Conservation (phyloP, 2,797 vertebrate genomes). For the Pseudotriccus pelzelni region DNA sequence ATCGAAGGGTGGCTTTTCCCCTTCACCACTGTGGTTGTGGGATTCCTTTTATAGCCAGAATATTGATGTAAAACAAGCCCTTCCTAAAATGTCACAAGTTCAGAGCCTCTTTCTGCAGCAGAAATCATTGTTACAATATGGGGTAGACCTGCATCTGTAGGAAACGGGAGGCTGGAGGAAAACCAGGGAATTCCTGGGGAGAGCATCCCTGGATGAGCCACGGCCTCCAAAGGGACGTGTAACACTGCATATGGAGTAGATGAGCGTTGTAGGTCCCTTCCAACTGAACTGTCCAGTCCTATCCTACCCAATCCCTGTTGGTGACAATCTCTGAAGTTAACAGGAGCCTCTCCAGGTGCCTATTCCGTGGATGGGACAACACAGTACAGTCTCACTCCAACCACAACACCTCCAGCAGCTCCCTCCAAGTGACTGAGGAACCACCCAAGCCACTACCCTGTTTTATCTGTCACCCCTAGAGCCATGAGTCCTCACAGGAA, state of each 20-base stretch:
- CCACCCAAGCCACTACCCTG: neutral
- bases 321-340: neutral
- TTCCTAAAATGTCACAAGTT: neutral
- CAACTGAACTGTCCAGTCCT: accelerated
- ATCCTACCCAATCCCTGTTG: neutral
- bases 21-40: neutral
- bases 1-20: neutral
- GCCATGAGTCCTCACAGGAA: neutral
- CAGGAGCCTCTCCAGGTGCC: neutral
- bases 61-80: neutral
- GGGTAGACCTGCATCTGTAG: accelerated
- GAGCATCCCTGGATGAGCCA: neutral
- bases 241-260: neutral
- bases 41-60: slow-evolving; percentile 4
- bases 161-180: neutral
- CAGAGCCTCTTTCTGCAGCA: neutral
- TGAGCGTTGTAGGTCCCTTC: neutral
- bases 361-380: neutral
- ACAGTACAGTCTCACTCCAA: neutral
- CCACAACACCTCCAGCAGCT: neutral
- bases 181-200: neutral
- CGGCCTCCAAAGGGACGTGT: neutral
- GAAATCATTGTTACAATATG: neutral
- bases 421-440: neutral
- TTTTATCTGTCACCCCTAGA: neutral